Evolutionary conservation across 1,140 invertebrate genomes (phyloP).

Genomic region (Drosophila willistoni): DNA sequence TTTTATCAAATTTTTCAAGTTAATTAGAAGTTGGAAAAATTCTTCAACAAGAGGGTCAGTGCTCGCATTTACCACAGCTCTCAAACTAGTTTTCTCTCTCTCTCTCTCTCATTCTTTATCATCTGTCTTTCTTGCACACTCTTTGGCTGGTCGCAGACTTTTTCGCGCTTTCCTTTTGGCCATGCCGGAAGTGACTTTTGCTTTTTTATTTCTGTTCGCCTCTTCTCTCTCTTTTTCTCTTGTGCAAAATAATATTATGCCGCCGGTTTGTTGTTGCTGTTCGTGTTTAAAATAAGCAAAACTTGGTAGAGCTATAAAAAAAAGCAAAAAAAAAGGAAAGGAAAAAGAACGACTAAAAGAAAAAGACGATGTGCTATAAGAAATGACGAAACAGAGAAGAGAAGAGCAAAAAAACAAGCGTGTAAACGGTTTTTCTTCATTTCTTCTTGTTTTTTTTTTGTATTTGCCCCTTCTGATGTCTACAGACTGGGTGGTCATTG

Average conservation of each 20-base stretch:
- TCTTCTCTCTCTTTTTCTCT: slow-evolving; percentile 26
- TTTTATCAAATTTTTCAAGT: slow-evolving; percentile 24
- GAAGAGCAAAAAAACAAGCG: slow-evolving; percentile 51
- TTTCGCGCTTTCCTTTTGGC: slow-evolving; percentile 72
- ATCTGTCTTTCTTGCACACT: no score
- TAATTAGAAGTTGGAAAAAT: slow-evolving; percentile 51
- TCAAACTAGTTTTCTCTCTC: not conserved
- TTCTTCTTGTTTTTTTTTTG: slow-evolving; percentile 32
- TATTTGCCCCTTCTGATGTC: slow-evolving; percentile 57
- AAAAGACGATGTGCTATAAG: slow-evolving; percentile 41
- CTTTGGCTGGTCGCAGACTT: slow-evolving; percentile 56
- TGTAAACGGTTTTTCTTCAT: slow-evolving; percentile 74
- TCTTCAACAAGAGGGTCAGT: slow-evolving; percentile 19
- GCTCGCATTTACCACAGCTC: slow-evolving; percentile 3
- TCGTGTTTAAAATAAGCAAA: slow-evolving; percentile 79
- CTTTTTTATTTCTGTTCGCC: slow-evolving; percentile 59
- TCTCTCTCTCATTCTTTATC: not conserved
- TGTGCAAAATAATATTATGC: slow-evolving; percentile 73
- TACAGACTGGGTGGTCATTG: slow-evolving; percentile 65
- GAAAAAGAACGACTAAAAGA: slow-evolving; percentile 51
- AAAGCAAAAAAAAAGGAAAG: slow-evolving; percentile 49
- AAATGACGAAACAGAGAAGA: slow-evolving; percentile 65
- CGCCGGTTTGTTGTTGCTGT: slow-evolving; percentile 60
- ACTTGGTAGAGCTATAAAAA: slow-evolving; percentile 74
- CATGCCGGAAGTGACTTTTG: slow-evolving; percentile 78